These are phyloP conservation scores for Psophia crepitans DNA, from an alignment of 2,113 vertebrate species.

Conservation along the genomic window DNA sequence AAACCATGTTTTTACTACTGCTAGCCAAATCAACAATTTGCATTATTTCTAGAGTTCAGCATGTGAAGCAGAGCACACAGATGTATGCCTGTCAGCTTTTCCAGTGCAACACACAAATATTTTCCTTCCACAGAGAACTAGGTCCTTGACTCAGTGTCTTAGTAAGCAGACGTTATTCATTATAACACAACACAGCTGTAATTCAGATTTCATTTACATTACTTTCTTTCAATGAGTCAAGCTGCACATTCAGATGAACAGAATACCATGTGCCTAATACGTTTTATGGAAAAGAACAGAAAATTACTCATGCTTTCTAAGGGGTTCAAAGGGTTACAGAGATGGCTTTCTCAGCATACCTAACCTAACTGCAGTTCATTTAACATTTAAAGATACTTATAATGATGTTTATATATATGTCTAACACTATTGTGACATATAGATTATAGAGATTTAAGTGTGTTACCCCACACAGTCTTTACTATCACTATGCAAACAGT, in stretches of 20 bases:
- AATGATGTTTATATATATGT: neutral
- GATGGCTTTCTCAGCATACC: neutral
- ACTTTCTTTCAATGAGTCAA: conserved; percentile 45
- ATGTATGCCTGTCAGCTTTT: conserved; percentile 69
- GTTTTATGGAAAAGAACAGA: neutral
- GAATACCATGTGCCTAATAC: neutral
- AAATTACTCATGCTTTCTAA: conserved; percentile 10
- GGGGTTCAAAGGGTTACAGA: neutral
- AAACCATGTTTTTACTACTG: neutral
- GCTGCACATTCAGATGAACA: conserved; percentile 2
- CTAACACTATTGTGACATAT: neutral
- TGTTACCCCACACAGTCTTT: neutral
- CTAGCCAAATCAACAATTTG: conserved; percentile 62
- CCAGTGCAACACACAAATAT: conserved; percentile 69
- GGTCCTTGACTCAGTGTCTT: conserved; percentile 72
- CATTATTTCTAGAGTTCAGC: conserved; percentile 38
- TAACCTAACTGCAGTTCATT: neutral
- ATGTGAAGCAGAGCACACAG: conserved; percentile 55
- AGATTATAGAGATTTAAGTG: neutral
- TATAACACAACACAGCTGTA: conserved; percentile 73
- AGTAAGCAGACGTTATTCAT: conserved; percentile 74
- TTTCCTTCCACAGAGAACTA: conserved; percentile 69
- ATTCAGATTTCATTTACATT: conserved; percentile 68
- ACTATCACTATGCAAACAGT: neutral
- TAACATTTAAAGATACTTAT: neutral